A percentile compares a stretch with the other conserved stretches of the same genome.
Conservation (phyloP, 2,113 vertebrate species). For the Elachura formosa region DNA sequence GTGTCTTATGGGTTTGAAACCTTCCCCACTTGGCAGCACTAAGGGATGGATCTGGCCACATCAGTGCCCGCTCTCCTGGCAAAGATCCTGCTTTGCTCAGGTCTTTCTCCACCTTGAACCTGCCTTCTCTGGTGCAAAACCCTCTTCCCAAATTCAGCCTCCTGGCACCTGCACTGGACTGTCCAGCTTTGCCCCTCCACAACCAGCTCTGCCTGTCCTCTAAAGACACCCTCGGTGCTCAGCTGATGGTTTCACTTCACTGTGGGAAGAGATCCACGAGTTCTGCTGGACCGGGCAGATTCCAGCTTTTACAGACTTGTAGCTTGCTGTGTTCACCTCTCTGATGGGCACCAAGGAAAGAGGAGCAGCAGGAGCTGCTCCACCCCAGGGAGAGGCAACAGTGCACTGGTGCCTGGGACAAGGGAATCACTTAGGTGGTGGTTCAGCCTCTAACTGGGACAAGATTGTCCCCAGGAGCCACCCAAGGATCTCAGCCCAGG, state of each 20-base stretch:
- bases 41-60: not conserved
- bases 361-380: not conserved
- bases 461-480: not conserved
- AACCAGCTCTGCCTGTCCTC: not conserved
- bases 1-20: not conserved
- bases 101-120: not conserved
- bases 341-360: not conserved
- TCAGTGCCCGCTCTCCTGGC: not conserved
- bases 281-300: fast-evolving
- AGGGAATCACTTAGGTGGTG: fast-evolving
- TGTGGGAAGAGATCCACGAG: fast-evolving
- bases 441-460: not conserved
- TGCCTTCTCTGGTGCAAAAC: not conserved
- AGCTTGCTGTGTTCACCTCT: not conserved
- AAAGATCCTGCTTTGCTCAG: not conserved
- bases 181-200: not conserved
- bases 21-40: not conserved
- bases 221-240: fast-evolving
- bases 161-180: not conserved
- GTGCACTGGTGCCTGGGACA: not conserved
- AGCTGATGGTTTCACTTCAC: not conserved
- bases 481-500: not conserved
- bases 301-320: not conserved
- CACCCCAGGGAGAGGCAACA: not conserved
- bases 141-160: not conserved